Evolutionary conservation across 2,888 invertebrate species (phyloP).

Genomic region (Erynnis tages): DNA sequence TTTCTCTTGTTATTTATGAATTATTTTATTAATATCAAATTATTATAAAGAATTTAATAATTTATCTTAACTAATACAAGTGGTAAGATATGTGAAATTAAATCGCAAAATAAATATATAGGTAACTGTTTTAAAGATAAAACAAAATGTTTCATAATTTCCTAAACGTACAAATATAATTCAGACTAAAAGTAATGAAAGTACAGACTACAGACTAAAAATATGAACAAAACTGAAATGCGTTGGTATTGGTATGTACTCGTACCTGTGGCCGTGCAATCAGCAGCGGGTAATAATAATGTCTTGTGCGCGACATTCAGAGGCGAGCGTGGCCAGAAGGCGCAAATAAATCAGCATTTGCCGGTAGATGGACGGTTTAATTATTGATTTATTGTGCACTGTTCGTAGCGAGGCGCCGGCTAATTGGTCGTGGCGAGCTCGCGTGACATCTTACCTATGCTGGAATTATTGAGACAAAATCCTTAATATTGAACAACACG

Average conservation of each 20-base stretch:
- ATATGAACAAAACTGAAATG: neutral
- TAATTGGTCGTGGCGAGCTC: constrained; percentile 74
- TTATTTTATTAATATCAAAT: no score
- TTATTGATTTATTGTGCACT: constrained; percentile 77
- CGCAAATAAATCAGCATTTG: constrained; percentile 77
- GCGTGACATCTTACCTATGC: constrained; percentile 65
- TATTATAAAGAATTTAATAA: no score
- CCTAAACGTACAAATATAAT: no score
- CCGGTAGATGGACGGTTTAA: constrained; percentile 76
- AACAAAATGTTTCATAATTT: no score
- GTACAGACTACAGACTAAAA: no score
- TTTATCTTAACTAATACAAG: no score
- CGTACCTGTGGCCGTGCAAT: constrained; percentile 40
- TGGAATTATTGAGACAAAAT: constrained; percentile 72
- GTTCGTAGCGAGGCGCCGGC: constrained; percentile 60
- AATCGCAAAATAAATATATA: no score
- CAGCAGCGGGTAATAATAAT: constrained; percentile 49
- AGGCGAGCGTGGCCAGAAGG: constrained; percentile 62
- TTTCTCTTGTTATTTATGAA: neutral
- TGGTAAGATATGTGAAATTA: no score
- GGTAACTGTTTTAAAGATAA: no score
- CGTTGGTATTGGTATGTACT: neutral
- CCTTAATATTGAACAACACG: constrained; percentile 64
- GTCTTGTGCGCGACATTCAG: constrained; percentile 51
- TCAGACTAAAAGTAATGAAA: no score